Evolutionary conservation across 2,888 invertebrate genomes (phyloP).

Genomic region (Orchestes rusci): DNA sequence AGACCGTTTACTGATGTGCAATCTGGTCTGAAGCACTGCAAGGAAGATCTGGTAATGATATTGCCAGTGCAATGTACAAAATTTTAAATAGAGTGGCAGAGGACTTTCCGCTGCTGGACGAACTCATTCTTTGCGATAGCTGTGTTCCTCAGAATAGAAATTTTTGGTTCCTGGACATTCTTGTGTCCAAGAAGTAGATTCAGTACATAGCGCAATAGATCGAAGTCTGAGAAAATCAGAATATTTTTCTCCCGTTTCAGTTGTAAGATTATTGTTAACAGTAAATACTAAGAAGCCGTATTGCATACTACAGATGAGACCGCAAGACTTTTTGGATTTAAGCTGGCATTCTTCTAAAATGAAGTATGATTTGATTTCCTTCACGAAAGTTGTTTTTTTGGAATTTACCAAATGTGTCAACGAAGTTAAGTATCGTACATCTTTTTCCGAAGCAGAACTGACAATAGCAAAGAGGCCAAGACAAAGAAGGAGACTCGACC

Average conservation of each 20-base stretch:
- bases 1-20: conserved; percentile 7
- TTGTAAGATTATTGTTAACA: conserved; percentile 6
- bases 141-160: conserved; percentile 4
- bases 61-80: conserved; percentile 5
- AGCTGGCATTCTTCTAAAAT: conserved; percentile 2
- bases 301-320: conserved; percentile 2
- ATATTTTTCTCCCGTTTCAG: conserved; percentile 22
- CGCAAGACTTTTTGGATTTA: conserved; percentile 5
- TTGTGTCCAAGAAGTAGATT: conserved; percentile 28
- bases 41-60: conserved; percentile 2
- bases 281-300: conserved; percentile 5
- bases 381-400: conserved; percentile 6
- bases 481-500: background rate
- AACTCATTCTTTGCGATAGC: conserved; percentile 7
- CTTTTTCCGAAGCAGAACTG: conserved; percentile 2
- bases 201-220: conserved; percentile 23
- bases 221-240: conserved; percentile 17
- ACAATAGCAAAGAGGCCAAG: background rate
- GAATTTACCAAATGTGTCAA: conserved; percentile 7
- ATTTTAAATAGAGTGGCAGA: too few species aligned
- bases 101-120: conserved; percentile 5
- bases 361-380: conserved; percentile 4
- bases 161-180: conserved; percentile 30
- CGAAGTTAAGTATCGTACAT: conserved; percentile 7
- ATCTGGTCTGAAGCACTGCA: conserved; percentile 4